Percentiles rank a stretch among this genome's conserved stretches.
Conservation (phyloP, 30 jellyfish, hydroid and myxozoan genomes). For the Mastigias papua region DNA sequence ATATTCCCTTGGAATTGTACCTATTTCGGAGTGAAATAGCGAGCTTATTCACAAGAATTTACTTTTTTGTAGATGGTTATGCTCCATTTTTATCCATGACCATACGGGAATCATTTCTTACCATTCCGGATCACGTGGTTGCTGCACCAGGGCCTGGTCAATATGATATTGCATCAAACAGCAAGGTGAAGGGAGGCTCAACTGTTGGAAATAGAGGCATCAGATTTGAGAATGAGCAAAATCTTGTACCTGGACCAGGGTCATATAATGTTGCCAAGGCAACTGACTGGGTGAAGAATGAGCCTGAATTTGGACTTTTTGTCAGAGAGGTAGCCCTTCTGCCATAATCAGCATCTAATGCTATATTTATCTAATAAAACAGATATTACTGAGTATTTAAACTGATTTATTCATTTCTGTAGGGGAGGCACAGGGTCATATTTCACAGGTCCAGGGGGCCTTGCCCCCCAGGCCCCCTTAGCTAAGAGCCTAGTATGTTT, state of each 20-base stretch:
- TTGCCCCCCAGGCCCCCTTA: too few relatives aligned
- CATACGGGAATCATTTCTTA: conserved; percentile 78
- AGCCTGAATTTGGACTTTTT: conserved; percentile 11
- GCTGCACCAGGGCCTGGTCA: conserved; percentile 96
- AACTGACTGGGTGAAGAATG: conserved; percentile 52
- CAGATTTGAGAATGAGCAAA: conserved; percentile 51
- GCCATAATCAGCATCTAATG: too few relatives aligned
- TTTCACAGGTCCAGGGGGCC: too few relatives aligned
- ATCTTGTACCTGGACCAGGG: conserved; percentile 91
- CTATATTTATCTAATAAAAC: too few relatives aligned
- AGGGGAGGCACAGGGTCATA: too few relatives aligned
- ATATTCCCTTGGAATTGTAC: too few relatives aligned
- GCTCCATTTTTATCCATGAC: conserved; percentile 95
- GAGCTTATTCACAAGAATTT: too few relatives aligned
- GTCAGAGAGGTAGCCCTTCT: conserved; percentile 18
- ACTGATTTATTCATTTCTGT: too few relatives aligned
- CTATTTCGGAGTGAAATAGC: too few relatives aligned
- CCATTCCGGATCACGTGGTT: conserved; percentile 73
- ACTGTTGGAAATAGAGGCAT: conserved; percentile 73
- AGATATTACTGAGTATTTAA: too few relatives aligned
- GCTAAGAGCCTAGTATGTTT: too few relatives aligned
- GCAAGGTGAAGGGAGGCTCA: conserved; percentile 82
- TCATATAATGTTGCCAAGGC: conserved; percentile 67
- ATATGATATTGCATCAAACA: conserved; percentile 54
- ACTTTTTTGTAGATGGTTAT: conserved; percentile 70